Conservation (phyloP, 2,797 vertebrate genomes). For the Cynodonichthys magdalenae region DNA sequence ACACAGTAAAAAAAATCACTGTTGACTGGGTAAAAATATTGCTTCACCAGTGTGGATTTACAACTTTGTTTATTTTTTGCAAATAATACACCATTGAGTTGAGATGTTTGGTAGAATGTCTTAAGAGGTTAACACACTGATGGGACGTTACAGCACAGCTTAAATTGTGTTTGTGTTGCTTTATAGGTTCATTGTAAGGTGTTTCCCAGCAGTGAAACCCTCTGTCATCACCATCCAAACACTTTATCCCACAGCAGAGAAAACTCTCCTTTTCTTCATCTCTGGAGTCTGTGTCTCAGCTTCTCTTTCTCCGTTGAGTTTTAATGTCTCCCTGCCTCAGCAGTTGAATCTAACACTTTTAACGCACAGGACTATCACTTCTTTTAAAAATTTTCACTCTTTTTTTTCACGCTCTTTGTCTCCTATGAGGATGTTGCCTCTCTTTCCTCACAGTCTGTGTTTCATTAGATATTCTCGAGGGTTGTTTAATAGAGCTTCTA, state of each 20-base stretch:
- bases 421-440: constrained; percentile 33
- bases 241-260: constrained; percentile 51
- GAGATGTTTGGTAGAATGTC: not conserved
- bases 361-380: constrained; percentile 60
- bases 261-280: constrained; percentile 19
- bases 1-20: too few relatives aligned
- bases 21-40: too few relatives aligned
- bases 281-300: constrained; percentile 20
- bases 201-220: constrained; percentile 64
- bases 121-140: not conserved
- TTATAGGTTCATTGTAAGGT: constrained; percentile 55
- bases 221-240: constrained; percentile 68
- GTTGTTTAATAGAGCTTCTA: constrained; percentile 7
- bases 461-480: constrained; percentile 21
- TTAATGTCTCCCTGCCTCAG: constrained; percentile 23
- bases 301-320: constrained; percentile 24
- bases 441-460: constrained; percentile 11
- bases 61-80: too few relatives aligned
- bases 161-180: constrained; percentile 2
- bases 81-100: not conserved
- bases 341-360: constrained; percentile 56
- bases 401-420: constrained; percentile 34
- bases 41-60: too few relatives aligned
- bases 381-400: constrained; percentile 48
- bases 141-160: not conserved